These are phyloP conservation scores for Tretioscincus oriximinensis DNA, from an alignment of 2,113 vertebrate species.

Conservation along the genomic window DNA sequence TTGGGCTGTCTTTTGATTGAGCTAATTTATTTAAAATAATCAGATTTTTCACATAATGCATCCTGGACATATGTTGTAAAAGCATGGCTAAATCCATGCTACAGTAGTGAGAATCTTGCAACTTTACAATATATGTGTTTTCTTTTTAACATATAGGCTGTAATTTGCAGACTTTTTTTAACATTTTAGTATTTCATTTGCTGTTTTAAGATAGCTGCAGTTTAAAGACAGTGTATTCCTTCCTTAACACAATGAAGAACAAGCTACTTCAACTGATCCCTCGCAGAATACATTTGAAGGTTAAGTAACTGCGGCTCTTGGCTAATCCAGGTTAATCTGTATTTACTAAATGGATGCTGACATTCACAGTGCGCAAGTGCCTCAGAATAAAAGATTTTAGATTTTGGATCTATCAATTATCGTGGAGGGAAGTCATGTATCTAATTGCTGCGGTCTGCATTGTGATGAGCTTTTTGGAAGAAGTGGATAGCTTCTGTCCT, in stretches of 20 bases:
- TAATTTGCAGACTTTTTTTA: not conserved
- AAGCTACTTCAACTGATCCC: slow-evolving; percentile 58
- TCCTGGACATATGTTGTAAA: not conserved
- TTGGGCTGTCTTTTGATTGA: slow-evolving; percentile 6
- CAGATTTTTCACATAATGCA: not conserved
- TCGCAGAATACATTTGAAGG: slow-evolving; percentile 73
- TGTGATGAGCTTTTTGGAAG: slow-evolving; percentile 71
- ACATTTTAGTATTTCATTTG: not conserved
- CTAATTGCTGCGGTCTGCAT: slow-evolving; percentile 73
- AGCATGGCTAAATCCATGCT: slow-evolving; percentile 15
- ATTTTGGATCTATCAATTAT: slow-evolving; percentile 42
- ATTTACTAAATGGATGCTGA: slow-evolving; percentile 67
- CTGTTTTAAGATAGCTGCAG: slow-evolving; percentile 3
- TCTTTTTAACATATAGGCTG: not conserved
- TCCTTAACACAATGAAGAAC: slow-evolving; percentile 34
- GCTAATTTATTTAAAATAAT: slow-evolving; percentile 33
- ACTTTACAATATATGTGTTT: slow-evolving; percentile 31
- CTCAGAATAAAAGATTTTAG: slow-evolving; percentile 51
- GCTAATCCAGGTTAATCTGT: slow-evolving; percentile 83
- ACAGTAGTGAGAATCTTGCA: slow-evolving; percentile 14
- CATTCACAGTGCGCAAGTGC: slow-evolving; percentile 44
- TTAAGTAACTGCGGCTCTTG: slow-evolving; percentile 75
- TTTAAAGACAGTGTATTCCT: slow-evolving; percentile 29
- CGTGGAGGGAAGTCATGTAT: slow-evolving; percentile 74
- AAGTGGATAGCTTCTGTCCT: slow-evolving; percentile 81